Evolutionary conservation across 2,888 invertebrate species (phyloP).

Genomic region (Zaprionus bogoriensis): DNA sequence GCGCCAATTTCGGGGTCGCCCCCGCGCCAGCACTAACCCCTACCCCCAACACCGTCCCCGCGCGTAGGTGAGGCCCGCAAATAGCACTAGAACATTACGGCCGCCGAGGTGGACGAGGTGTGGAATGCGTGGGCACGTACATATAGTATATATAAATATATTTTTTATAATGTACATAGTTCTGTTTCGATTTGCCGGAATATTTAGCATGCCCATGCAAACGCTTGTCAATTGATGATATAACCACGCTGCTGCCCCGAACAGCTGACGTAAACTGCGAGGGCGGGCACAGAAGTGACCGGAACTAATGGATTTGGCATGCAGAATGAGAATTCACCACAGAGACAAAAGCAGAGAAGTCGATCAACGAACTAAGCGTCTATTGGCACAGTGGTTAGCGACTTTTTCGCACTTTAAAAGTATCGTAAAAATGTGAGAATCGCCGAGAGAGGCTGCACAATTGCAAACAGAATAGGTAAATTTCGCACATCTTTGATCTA

Average conservation of each 20-base stretch:
- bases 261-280: constrained; percentile 57
- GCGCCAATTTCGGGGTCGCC: constrained; percentile 40
- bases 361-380: neutral
- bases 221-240: constrained; percentile 63
- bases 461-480: neutral
- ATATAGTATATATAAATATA: neutral
- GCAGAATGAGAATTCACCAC: no score
- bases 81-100: neutral
- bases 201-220: constrained; percentile 19
- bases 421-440: neutral
- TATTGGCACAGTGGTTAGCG: constrained; percentile 13
- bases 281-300: neutral
- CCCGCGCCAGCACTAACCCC: neutral
- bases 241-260: constrained; percentile 39
- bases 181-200: neutral
- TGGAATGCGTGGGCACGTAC: neutral
- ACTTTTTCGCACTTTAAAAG: neutral
- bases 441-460: neutral
- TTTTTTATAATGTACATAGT: neutral
- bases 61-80: neutral
- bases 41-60: neutral
- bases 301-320: neutral
- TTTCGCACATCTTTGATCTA: constrained; percentile 11
- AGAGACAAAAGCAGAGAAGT: neutral
- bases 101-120: neutral